Conservation (phyloP, 2,113 vertebrate species). For the Urocitellus parryii region DNA sequence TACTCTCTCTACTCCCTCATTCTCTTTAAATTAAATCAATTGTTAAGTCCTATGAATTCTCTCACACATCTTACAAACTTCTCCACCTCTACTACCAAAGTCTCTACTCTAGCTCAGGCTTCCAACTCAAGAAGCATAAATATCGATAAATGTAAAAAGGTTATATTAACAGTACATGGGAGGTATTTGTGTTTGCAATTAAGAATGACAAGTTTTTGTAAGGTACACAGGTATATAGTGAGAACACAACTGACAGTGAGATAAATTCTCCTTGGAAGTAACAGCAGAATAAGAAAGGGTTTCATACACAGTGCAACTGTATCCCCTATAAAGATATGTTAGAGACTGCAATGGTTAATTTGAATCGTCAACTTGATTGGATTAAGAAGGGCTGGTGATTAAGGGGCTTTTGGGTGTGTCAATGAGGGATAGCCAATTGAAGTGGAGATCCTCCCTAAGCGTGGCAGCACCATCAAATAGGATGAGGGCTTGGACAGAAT, state of each 20-base stretch:
- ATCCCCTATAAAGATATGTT: not conserved
- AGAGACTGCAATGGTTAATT: not conserved
- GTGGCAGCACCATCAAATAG: too few species aligned
- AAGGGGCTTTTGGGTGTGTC: too few species aligned
- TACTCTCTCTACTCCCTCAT: not conserved
- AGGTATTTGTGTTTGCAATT: not conserved
- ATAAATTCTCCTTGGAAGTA: not conserved
- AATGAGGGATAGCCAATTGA: too few species aligned
- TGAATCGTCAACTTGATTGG: too few species aligned
- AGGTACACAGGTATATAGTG: not conserved
- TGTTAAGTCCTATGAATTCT: not conserved
- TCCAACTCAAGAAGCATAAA: not conserved
- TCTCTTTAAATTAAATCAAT: not conserved
- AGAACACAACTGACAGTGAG: not conserved
- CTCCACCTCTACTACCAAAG: not conserved
- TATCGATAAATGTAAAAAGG: not conserved
- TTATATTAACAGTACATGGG: not conserved
- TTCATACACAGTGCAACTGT: not conserved
- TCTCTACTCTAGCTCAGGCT: not conserved
- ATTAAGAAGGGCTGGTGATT: too few species aligned
- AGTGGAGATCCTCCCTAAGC: too few species aligned
- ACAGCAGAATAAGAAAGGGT: not conserved
- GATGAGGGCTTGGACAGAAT: too few species aligned
- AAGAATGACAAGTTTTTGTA: not conserved
- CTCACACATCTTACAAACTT: slow-evolving; percentile 38